Evolutionary conservation across 2,797 vertebrate genomes (phyloP).

Genomic region (Protonibea diacanthus): DNA sequence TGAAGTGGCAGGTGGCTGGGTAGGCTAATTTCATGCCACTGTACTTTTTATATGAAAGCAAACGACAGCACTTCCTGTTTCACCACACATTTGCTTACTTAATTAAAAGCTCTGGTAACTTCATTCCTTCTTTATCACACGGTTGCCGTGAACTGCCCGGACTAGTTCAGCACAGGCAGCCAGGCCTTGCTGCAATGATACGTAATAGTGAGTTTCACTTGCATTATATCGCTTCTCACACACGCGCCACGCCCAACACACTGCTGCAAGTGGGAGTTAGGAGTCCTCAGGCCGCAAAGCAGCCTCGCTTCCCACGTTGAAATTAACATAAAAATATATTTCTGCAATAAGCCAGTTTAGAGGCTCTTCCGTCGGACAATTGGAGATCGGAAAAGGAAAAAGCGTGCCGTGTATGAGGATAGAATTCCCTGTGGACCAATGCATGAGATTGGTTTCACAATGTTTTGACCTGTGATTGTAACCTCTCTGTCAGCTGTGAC

Average conservation of each 20-base stretch:
- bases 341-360: not conserved
- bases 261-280: not conserved
- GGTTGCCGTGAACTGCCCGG: not conserved
- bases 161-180: not conserved
- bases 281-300: not conserved
- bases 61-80: not conserved
- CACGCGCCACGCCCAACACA: not conserved
- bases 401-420: not conserved
- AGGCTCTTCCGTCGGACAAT: not conserved
- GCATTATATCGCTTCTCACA: slow-evolving; percentile 9
- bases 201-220: slow-evolving; percentile 6
- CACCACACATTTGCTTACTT: not conserved
- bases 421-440: not conserved
- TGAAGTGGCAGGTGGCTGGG: slow-evolving; percentile 8
- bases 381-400: not conserved
- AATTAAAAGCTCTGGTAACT: not conserved
- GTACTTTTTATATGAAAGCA: not conserved
- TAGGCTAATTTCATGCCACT: not conserved
- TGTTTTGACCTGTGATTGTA: not conserved
- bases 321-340: not conserved
- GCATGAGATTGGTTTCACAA: not conserved
- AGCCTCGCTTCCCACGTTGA: not conserved
- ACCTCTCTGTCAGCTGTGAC: not conserved
- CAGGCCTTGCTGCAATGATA: not conserved
- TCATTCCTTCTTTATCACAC: too few species aligned